Conservation (phyloP, 2,797 vertebrate species). For the Manis javanica region DNA sequence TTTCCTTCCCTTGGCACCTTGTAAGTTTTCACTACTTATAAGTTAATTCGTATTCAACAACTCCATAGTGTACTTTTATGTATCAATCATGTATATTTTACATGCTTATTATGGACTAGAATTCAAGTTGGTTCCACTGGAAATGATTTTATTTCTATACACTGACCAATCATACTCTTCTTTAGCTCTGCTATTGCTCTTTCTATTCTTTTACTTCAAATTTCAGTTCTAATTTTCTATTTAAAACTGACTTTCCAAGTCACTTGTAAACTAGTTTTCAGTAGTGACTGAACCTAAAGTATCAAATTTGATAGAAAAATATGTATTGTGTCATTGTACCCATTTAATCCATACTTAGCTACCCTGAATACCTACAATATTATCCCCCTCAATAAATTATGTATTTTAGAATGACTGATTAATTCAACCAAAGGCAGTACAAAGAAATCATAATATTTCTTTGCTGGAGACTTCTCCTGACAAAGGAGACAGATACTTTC, state of each 20-base stretch:
- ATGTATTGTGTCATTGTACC: neutral
- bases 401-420: neutral
- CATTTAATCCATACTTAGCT: neutral
- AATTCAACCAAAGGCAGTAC: neutral
- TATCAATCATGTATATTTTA: neutral
- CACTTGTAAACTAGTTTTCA: neutral
- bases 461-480: neutral
- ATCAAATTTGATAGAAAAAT: neutral
- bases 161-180: neutral
- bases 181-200: neutral
- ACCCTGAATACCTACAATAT: neutral
- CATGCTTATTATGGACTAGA: neutral
- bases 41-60: neutral
- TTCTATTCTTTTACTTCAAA: neutral
- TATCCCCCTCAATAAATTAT: neutral
- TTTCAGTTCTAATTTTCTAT: neutral
- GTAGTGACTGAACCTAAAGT: neutral
- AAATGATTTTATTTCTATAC: neutral
- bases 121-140: neutral
- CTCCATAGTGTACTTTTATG: neutral
- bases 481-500: neutral
- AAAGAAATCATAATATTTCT: neutral
- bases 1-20: neutral
- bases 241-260: neutral
- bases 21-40: neutral